Evolutionary conservation across 2,113 vertebrate species (phyloP).

Genomic region (Strix uralensis): DNA sequence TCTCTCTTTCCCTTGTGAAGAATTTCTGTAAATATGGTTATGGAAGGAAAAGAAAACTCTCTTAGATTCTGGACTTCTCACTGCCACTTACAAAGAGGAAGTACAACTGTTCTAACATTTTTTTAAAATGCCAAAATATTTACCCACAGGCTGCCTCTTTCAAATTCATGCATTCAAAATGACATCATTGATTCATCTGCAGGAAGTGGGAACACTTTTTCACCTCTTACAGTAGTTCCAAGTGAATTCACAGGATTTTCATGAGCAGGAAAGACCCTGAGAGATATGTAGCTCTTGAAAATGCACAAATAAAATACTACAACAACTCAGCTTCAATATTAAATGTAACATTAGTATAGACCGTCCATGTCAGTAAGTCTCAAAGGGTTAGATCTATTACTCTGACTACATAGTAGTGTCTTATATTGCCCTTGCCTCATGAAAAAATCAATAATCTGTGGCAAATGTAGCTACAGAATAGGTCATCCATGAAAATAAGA

Average conservation of each 20-base stretch:
- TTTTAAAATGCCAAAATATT: background rate
- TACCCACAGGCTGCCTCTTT: background rate
- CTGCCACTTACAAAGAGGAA: background rate
- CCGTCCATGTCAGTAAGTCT: background rate
- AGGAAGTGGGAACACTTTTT: background rate
- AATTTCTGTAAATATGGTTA: background rate
- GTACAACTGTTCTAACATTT: background rate
- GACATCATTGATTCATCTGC: background rate
- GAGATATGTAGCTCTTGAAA: slow-evolving; percentile 63
- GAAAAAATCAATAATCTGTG: background rate
- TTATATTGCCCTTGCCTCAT: background rate
- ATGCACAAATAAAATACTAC: slow-evolving; percentile 55
- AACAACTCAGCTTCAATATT: slow-evolving; percentile 13
- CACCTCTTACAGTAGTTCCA: slow-evolving; percentile 33
- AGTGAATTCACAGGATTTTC: slow-evolving; percentile 45
- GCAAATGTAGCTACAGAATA: background rate
- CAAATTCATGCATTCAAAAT: background rate
- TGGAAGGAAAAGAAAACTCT: background rate
- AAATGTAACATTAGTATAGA: slow-evolving; percentile 29
- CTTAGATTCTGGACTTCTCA: background rate
- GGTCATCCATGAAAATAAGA: slow-evolving; percentile 13
- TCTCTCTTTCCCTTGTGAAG: rapidly evolving
- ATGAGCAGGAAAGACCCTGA: slow-evolving; percentile 42
- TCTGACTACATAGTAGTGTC: background rate
- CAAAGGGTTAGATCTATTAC: slow-evolving; percentile 34